Conservation (phyloP, 2,888 invertebrate species). For the Macrophya annulata region DNA sequence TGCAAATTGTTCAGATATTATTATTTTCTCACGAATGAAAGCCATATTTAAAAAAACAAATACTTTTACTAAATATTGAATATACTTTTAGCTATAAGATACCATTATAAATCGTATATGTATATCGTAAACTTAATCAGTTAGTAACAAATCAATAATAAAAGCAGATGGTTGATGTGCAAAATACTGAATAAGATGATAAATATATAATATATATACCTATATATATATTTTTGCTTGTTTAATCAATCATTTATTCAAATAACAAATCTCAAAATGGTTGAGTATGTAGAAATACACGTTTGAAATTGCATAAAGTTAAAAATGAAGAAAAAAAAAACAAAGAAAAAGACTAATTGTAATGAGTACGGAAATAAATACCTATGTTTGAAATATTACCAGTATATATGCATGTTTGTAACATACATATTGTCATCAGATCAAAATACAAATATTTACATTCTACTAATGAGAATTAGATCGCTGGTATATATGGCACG, state of each 20-base stretch:
- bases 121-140: too few species aligned
- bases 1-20: too few species aligned
- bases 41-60: too few species aligned
- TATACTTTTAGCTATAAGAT: too few species aligned
- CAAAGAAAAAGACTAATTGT: neutral
- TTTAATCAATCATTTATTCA: slow-evolving; percentile 20
- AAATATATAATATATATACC: neutral
- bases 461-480: neutral
- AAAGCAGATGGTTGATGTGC: neutral
- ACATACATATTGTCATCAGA: neutral
- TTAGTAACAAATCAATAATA: neutral
- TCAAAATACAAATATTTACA: slow-evolving; percentile 6
- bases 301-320: neutral
- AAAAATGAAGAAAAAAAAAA: neutral
- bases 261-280: slow-evolving; percentile 19
- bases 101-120: too few species aligned
- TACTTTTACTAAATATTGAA: too few species aligned
- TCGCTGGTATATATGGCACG: slow-evolving; percentile 29
- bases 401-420: neutral
- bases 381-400: neutral
- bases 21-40: too few species aligned
- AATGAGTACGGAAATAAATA: neutral
- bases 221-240: neutral
- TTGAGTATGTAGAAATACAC: neutral
- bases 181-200: slow-evolving; percentile 10